Base-by-base conservation (phyloP, 2,797 vertebrate genomes). In the Cryptoprocta ferox region DNA sequence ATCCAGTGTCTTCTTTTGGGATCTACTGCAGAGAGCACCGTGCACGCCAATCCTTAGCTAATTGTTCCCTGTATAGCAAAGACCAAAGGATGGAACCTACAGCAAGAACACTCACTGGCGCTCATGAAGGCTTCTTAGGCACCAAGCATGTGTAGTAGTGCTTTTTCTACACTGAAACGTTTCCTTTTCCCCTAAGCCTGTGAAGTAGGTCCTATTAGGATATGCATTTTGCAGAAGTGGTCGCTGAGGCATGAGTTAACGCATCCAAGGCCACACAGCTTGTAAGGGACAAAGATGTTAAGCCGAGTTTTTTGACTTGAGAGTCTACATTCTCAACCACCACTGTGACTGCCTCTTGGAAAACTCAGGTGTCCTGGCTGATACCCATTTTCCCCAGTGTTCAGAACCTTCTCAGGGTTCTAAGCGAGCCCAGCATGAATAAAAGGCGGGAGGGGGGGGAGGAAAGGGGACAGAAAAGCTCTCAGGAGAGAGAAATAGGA, bases 21-120 rank as follows among this genome's bases (percentile, higher is more conserved):
- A 39, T 50, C 24, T 42, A 39, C 83, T 35, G 45, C 35, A 13
- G 53, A 73, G 0, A 68, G 18, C 66, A 6, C 70, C 10, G 66
- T 7, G 10, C 26, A 32, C 2, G 24, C 86, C 66, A 48, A 15
- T 24, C 32, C 42, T 70, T 7, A 5, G 1, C 21, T 87, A 91
- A 93, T 42, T 65, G 66, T 84, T 95, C 66, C 66, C 80, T 50
- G 75, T 73, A n/a, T 18, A 88, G 71, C 59, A 84, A 86, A 93
- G 35, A 82, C 68, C 26, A 16, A 80, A 81, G 1, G 28, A 24
- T 24, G 18, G 61, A 6, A 10, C 37, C 0, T n/a, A n/a, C 35
- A 37, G 30, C 18, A 66, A 32, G 18, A 59, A 53, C 48, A 75
- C 32, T 35, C n/a, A 39, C 53, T 48, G 83, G 65, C n/a, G 24